Percentiles rank a stretch among this genome's conserved stretches.
These are phyloP conservation scores for Orgyia antiqua DNA, from an alignment of 2,888 invertebrate species.

Conservation along the genomic window DNA sequence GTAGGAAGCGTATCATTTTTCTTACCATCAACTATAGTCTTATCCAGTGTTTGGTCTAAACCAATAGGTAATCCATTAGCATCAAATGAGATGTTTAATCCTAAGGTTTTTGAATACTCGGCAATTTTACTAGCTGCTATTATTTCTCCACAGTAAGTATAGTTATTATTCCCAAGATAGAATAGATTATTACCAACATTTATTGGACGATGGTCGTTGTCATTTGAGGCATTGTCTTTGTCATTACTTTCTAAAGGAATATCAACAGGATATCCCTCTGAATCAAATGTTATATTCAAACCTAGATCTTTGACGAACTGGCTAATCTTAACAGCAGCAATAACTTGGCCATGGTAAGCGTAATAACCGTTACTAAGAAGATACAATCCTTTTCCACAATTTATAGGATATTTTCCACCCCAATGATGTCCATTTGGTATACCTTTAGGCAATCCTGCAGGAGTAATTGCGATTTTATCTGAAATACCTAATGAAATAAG, in stretches of 20 bases:
- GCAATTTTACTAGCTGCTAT: constrained; percentile 1
- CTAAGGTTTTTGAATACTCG: neutral
- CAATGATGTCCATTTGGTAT: neutral
- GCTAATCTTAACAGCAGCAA: neutral
- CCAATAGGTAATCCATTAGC: neutral
- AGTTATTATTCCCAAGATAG: neutral
- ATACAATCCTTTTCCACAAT: neutral
- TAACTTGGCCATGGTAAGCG: neutral
- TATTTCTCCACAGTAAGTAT: neutral
- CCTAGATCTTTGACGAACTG: neutral
- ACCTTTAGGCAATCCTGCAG: neutral
- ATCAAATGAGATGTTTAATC: neutral
- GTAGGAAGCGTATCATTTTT: neutral
- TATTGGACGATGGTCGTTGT: neutral
- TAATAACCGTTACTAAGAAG: constrained; percentile 1
- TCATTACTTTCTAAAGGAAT: neutral
- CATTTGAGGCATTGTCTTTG: neutral
- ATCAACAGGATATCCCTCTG: neutral
- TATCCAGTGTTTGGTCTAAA: neutral
- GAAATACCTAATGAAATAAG: neutral
- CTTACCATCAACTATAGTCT: neutral
- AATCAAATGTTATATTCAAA: neutral
- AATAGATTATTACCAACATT: neutral
- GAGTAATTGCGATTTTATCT: neutral
- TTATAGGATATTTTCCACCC: neutral